Conservation (phyloP, 2,113 vertebrate species). For the Sterrhoptilus dennistouni region DNA sequence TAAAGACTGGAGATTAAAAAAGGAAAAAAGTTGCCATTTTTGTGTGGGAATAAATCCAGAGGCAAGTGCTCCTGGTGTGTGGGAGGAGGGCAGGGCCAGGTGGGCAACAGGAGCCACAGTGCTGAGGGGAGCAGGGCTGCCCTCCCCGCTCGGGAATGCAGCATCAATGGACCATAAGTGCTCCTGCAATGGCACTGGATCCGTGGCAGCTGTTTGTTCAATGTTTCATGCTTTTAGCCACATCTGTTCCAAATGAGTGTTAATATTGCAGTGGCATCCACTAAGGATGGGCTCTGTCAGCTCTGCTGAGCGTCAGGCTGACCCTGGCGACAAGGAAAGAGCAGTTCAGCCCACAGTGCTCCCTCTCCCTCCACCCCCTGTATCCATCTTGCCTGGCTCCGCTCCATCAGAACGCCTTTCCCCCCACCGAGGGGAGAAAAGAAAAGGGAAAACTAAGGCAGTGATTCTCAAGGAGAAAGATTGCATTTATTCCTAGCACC, state of each 20-base stretch:
- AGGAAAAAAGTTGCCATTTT: not conserved
- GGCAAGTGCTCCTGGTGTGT: not conserved
- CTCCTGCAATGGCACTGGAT: slow-evolving; percentile 86
- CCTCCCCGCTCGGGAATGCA: slow-evolving; percentile 56
- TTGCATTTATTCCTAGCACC: slow-evolving; percentile 80
- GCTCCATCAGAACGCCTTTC: not conserved
- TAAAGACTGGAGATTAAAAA: slow-evolving; percentile 20
- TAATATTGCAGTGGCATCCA: slow-evolving; percentile 94
- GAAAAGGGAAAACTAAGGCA: slow-evolving; percentile 65
- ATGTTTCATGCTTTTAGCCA: slow-evolving; percentile 98
- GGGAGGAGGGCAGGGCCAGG: not conserved
- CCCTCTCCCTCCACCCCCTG: not conserved
- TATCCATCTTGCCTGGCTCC: not conserved
- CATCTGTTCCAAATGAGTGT: slow-evolving; percentile 98
- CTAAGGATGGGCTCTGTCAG: slow-evolving; percentile 90
- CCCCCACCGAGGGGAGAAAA: not conserved
- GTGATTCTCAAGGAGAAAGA: slow-evolving; percentile 84
- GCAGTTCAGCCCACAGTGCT: slow-evolving; percentile 54
- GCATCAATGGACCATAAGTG: slow-evolving; percentile 82
- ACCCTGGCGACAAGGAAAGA: slow-evolving; percentile 79
- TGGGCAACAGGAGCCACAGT: not conserved
- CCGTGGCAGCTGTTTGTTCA: slow-evolving; percentile 98
- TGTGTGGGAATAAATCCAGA: not conserved
- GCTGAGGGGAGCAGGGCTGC: slow-evolving; percentile 34
- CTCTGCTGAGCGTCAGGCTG: slow-evolving; percentile 88